Base-by-base conservation (phyloP, 2,888 invertebrate genomes). In the Augochlorella aurata region DNA sequence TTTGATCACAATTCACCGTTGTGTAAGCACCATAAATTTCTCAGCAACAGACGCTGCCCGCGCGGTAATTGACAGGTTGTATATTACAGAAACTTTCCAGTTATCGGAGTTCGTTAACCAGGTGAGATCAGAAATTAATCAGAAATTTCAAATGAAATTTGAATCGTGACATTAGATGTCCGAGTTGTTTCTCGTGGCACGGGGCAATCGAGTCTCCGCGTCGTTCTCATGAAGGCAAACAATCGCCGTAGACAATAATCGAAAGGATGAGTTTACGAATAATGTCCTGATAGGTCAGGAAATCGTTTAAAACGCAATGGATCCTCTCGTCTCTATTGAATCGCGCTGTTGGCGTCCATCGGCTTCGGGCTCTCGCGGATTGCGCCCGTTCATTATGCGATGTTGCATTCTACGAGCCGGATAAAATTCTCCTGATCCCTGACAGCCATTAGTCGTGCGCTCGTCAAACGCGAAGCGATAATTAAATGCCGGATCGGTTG, bases 361-460 rank as follows among this genome's bases (percentile, higher is more conserved):
- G 47, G 14, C 66, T 49, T 7, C 4, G 0, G 38, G 54, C 70
- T 70, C 78, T 50, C 66, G 79, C 54, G 50, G 66, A 24, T 66
- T 70, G 47, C 38, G 21, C 38, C 38, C 65, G 65, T 65, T 70
- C 21, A 49, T 77, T 79, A 54, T 50, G 47, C 70, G 45, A 77
- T 49, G 49, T 66, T 78, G 47, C 29, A 58, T 54, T 69, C 16
- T 44, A 12, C 52, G 1, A 49, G 44, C n/a, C 45, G 49, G 44
- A 78, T 65, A 67, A 77, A 78, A 67, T 18, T 58, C 38, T 50
- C 38, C 18, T 21, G 47, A 63, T 45, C 68, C 50, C 38, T 38
- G 58, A 21, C 66, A 10, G 44, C 58, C 58, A 72, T 80, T 72
- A 79, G 78, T 79, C 58, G 71, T 24, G 24, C 18, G 24, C 50